Evolutionary conservation across 2,113 vertebrate species (phyloP).

Genomic region (Hoplias malabaricus): DNA sequence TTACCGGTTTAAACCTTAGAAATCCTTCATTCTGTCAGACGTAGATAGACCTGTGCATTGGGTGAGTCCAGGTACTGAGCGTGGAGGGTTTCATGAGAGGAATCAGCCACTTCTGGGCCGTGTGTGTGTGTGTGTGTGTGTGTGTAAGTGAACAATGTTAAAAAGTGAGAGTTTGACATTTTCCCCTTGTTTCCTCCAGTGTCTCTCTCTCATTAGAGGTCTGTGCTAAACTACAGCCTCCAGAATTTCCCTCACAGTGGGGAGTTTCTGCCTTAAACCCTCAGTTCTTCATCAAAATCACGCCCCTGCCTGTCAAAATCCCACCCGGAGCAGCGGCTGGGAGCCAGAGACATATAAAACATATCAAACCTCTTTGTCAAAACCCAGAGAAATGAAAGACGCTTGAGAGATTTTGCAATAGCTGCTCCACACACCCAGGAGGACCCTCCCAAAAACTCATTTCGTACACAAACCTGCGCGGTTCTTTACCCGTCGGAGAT

Average conservation of each 20-base stretch:
- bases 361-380: conserved; percentile 5
- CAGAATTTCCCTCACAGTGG: conserved; percentile 11
- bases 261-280: conserved; percentile 3
- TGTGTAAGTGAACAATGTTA: too few relatives aligned
- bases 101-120: too few relatives aligned
- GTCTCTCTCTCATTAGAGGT: not conserved
- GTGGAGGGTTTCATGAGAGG: too few relatives aligned
- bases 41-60: too few relatives aligned
- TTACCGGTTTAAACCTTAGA: too few relatives aligned
- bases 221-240: conserved; percentile 21
- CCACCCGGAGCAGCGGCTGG: not conserved
- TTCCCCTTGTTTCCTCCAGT: not conserved
- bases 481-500: not conserved
- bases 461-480: not conserved
- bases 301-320: conserved; percentile 20
- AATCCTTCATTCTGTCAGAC: too few relatives aligned
- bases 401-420: conserved; percentile 11
- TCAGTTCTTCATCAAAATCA: not conserved
- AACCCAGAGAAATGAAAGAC: conserved; percentile 5
- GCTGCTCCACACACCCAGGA: conserved; percentile 1
- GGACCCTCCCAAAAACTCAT: conserved; percentile 9
- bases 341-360: not conserved
- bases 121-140: too few relatives aligned
- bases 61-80: too few relatives aligned
- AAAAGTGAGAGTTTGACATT: not conserved